phyloP scores from a whole-genome alignment of 2,113 vertebrate genomes.

The Arizona elegans region DNA sequence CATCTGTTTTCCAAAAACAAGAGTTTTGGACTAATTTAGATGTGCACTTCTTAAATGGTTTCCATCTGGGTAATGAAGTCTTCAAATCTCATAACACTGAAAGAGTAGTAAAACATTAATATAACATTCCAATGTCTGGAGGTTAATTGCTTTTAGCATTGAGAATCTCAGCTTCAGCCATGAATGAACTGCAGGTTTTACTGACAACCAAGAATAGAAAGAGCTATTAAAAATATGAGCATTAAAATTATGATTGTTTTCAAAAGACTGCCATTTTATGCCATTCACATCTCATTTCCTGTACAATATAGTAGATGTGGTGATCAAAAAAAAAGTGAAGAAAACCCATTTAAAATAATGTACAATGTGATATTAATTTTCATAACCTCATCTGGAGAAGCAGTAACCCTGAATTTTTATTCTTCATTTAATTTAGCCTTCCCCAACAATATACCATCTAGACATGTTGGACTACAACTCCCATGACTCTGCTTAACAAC shows the following conservation, averaged over 20 bases:
- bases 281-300: background rate
- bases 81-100: background rate
- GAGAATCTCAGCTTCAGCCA: background rate
- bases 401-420: background rate
- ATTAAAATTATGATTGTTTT: background rate
- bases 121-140: background rate
- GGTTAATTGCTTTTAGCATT: background rate
- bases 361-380: background rate
- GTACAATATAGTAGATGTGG: background rate
- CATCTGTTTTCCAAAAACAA: background rate
- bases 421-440: background rate
- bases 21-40: background rate
- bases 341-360: background rate
- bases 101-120: background rate
- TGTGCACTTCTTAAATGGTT: background rate
- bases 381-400: background rate
- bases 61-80: background rate
- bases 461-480: background rate
- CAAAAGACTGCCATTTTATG: background rate
- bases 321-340: background rate
- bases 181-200: background rate
- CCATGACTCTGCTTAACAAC: background rate
- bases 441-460: background rate
- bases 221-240: background rate
- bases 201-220: background rate